A percentile compares a stretch with the other conserved stretches of the same genome.
phyloP scores from a whole-genome alignment of 2,113 vertebrate species.

The Cottus gobio region DNA sequence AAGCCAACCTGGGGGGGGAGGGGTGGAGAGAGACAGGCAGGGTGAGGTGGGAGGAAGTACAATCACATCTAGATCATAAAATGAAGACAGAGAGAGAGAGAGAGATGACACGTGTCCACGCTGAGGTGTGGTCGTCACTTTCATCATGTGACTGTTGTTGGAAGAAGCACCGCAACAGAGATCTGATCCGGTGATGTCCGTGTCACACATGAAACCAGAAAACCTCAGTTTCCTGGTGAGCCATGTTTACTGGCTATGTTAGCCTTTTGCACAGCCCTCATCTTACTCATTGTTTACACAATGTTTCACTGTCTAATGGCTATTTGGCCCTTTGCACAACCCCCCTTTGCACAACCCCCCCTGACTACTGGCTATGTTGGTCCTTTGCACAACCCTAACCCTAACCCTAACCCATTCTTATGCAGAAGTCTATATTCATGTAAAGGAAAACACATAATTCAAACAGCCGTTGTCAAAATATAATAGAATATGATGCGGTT shows the following conservation, averaged over 20 bases:
- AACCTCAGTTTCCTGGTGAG: too few species aligned
- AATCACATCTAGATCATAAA: slow-evolving; percentile 32
- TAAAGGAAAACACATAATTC: background rate
- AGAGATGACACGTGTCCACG: background rate
- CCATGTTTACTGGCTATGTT: too few species aligned
- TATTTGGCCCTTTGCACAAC: too few species aligned
- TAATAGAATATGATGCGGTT: background rate
- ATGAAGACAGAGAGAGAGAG: background rate
- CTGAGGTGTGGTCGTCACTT: background rate
- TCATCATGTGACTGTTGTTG: background rate
- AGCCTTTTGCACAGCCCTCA: too few species aligned
- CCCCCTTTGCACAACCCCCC: too few species aligned
- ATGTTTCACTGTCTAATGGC: too few species aligned
- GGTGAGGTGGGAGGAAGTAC: background rate
- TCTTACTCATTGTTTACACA: too few species aligned
- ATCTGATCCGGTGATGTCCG: background rate
- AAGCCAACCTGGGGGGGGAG: slow-evolving; percentile 89
- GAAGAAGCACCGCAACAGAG: background rate
- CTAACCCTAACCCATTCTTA: too few species aligned
- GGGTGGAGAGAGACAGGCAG: slow-evolving; percentile 37
- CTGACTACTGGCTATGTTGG: too few species aligned
- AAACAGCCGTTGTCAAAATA: background rate
- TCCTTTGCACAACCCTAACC: too few species aligned
- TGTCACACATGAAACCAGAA: background rate
- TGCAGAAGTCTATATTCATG: background rate